phyloP scores from a whole-genome alignment of 2,888 invertebrate species.

The Lampropteryx suffumata region DNA sequence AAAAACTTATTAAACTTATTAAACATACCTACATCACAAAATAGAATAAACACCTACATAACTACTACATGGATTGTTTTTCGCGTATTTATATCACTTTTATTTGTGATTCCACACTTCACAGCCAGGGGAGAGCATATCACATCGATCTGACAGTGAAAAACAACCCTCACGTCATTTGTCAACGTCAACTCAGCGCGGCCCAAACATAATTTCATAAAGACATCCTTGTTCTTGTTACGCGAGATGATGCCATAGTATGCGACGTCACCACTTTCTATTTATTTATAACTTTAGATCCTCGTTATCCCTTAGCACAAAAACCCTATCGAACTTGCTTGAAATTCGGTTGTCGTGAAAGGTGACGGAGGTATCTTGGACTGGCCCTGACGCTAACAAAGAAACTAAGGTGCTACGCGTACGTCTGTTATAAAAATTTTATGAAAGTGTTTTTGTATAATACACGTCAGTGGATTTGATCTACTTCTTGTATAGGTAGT shows the following conservation, averaged over 20 bases:
- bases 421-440: neutral
- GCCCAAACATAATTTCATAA: slow-evolving; percentile 78
- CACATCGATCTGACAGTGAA: slow-evolving; percentile 79
- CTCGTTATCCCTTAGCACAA: slow-evolving; percentile 18
- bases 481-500: too few relatives aligned
- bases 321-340: slow-evolving; percentile 5
- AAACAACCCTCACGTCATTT: slow-evolving; percentile 76
- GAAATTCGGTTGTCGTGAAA: neutral
- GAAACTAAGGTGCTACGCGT: neutral
- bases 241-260: slow-evolving; percentile 50
- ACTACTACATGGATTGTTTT: slow-evolving; percentile 36
- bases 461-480: too few relatives aligned
- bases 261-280: slow-evolving; percentile 46
- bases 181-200: slow-evolving; percentile 77
- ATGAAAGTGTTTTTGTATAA: neutral
- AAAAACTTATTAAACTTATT: too few relatives aligned
- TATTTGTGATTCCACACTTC: slow-evolving; percentile 68
- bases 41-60: too few relatives aligned
- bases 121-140: slow-evolving; percentile 70
- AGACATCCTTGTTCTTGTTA: slow-evolving; percentile 77
- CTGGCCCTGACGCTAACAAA: slow-evolving; percentile 9
- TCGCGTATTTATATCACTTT: slow-evolving; percentile 62
- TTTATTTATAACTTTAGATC: slow-evolving; percentile 44
- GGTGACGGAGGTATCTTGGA: neutral
- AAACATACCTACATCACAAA: too few relatives aligned